Conservation (phyloP, 1,140 invertebrate genomes). For the Eulimnadia texana region DNA sequence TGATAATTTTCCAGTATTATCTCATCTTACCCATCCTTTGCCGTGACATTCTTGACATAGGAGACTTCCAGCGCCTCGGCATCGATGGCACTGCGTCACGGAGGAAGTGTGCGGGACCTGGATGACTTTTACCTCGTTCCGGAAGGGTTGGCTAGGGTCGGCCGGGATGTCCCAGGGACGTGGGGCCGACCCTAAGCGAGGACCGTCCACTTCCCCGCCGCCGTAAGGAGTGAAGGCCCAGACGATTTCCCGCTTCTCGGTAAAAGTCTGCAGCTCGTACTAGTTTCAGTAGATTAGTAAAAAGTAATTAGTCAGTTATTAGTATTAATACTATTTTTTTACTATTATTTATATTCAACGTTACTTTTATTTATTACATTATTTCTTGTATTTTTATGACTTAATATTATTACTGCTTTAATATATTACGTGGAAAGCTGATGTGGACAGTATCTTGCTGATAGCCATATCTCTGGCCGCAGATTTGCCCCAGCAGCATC, state of each 20-base stretch:
- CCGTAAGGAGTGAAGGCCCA: constrained; percentile 40
- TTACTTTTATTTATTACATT: too few relatives aligned
- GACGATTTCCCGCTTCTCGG: constrained; percentile 37
- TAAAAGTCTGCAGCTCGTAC: constrained; percentile 44
- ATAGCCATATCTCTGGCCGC: constrained; percentile 37
- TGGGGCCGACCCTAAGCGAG: constrained; percentile 34
- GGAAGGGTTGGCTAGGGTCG: constrained; percentile 30
- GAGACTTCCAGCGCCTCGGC: constrained; percentile 34
- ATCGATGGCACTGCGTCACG: constrained; percentile 39
- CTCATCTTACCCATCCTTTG: constrained; percentile 32
- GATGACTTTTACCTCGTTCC: constrained; percentile 31
- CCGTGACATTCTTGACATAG: constrained; percentile 36
- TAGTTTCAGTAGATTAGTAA: too few relatives aligned
- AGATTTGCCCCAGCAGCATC: constrained; percentile 39
- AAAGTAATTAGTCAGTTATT: too few relatives aligned
- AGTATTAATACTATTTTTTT: too few relatives aligned
- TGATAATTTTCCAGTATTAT: not conserved
- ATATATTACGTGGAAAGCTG: constrained; percentile 40
- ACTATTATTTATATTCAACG: too few relatives aligned
- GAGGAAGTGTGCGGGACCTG: constrained; percentile 42
- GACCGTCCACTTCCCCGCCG: constrained; percentile 34
- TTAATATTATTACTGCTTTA: too few relatives aligned
- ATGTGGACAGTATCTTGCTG: constrained; percentile 33
- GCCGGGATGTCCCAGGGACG: constrained; percentile 39
- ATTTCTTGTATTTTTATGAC: too few relatives aligned